Evolutionary conservation across 64 coral and sea anemone genomes (phyloP).

Genomic region (Dendrophyllia cribrosa): DNA sequence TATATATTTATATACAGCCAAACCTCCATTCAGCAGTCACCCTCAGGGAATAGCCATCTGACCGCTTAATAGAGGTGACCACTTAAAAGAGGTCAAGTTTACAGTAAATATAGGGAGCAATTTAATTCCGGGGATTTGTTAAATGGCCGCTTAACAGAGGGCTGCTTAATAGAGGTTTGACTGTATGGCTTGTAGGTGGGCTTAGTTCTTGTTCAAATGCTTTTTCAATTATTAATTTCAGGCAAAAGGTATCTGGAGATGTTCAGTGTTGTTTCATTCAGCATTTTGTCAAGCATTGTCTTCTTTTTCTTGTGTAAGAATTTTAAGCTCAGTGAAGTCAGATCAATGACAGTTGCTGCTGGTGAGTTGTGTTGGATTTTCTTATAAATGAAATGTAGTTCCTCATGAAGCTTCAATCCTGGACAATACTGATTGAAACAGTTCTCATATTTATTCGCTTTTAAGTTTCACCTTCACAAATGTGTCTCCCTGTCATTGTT

Average conservation of each 20-base stretch:
- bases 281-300: slow-evolving; percentile 72
- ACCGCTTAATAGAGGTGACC: too few species aligned
- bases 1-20: too few species aligned
- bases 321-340: slow-evolving; percentile 56
- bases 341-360: slow-evolving; percentile 52
- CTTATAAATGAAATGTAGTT: background rate
- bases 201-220: too few species aligned
- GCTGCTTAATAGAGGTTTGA: too few species aligned
- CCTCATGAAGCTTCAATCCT: background rate
- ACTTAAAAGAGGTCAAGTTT: too few species aligned
- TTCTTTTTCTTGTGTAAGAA: slow-evolving; percentile 75
- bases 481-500: too few species aligned
- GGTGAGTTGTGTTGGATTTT: slow-evolving; percentile 59
- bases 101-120: too few species aligned
- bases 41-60: background rate
- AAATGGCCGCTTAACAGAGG: too few species aligned
- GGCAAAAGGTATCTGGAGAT: slow-evolving; percentile 90
- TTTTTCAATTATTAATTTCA: background rate
- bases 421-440: background rate
- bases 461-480: too few species aligned
- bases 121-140: too few species aligned
- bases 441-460: background rate
- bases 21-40: background rate
- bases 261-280: slow-evolving; percentile 85
- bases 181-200: too few species aligned